Base-by-base conservation (phyloP, 30 jellyfish, hydroid and myxozoan species). In the Chironex yamaguchii region DNA sequence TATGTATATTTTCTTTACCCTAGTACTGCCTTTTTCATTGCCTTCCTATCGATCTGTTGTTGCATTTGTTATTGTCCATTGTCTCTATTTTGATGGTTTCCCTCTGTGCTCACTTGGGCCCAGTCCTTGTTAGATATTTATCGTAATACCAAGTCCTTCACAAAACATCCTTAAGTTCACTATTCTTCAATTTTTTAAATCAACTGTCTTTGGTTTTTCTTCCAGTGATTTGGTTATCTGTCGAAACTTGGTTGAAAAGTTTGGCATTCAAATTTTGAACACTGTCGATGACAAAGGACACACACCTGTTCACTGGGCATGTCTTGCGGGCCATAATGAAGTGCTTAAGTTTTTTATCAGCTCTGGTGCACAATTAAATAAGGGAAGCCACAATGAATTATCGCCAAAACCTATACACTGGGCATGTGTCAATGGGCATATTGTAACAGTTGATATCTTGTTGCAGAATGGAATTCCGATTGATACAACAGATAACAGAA, bases 271-370 rank as follows among this genome's bases (percentile, higher is more conserved):
- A 79, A 42, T 80, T 23, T 84, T 92, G 67, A 81, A 78, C 52
- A 82, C 79, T 9, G 51, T 70, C 32, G 98, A 92, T 75, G 96
- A 89, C 66, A 92, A 94, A 78, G 98, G 98, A 0, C 98, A 92
- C 68, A 68, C 98, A 4, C 97, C 98, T n/a, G 29, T 92, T 69
- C 98, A 92, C 68, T 92, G 98, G 98, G 98, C 98, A 63, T 88
- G 97, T 22, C 93, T 92, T 14, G 98, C 96, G 11, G 98, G 98
- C 11, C 97, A 92, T 70, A 92, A 92, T 58, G 93, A 92, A 67
- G 82, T 92, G 64, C 89, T 92, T 23, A 81, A 94, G 36, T 92
- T 22, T 51, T 88, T 81, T 74, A 87, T 92, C 32, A 96, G 76
- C 42, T 74, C 89, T 30, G 87, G 87, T 70, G 98, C 98, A 0